phyloP scores from a whole-genome alignment of 2,113 vertebrate genomes.

The Gobio gobio region DNA sequence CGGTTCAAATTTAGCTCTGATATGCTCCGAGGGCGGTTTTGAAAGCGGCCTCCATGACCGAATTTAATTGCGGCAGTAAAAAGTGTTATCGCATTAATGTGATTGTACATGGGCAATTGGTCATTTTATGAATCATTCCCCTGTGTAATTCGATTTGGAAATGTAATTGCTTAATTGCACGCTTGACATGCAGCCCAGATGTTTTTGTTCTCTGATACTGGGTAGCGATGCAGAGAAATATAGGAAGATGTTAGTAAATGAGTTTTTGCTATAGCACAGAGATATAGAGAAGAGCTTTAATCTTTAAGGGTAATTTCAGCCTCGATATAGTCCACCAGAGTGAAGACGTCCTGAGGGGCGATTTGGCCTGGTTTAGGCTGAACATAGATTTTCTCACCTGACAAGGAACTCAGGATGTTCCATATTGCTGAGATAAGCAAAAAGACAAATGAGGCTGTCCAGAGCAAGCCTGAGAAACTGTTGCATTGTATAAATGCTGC shows the following conservation, averaged over 20 bases:
- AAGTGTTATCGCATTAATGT: conserved; percentile 44
- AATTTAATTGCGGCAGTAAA: conserved; percentile 46
- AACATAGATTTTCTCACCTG: conserved; percentile 58
- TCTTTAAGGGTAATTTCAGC: conserved; percentile 59
- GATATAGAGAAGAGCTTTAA: conserved; percentile 46
- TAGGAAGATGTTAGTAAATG: conserved; percentile 20
- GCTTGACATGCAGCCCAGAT: conserved; percentile 47
- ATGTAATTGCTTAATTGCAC: conserved; percentile 52
- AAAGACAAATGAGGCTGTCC: conserved; percentile 35
- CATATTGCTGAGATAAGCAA: conserved; percentile 47
- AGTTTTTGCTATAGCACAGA: conserved; percentile 2
- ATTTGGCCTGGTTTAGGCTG: conserved; percentile 55
- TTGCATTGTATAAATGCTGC: conserved; percentile 2
- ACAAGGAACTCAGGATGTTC: conserved; percentile 54
- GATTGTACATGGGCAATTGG: conserved; percentile 53
- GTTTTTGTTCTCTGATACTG: conserved; percentile 39
- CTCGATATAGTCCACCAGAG: conserved; percentile 42
- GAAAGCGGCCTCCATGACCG: conserved; percentile 21
- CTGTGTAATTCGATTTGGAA: conserved; percentile 45
- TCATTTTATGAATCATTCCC: conserved; percentile 50
- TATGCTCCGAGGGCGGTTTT: conserved; percentile 14
- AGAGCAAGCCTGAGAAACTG: conserved; percentile 26
- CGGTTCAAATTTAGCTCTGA: conserved; percentile 6
- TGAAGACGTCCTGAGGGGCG: conserved; percentile 47
- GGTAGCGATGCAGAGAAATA: conserved; percentile 1